phyloP scores from a whole-genome alignment of 2,113 vertebrate species.

The Oryzias javanicus region DNA sequence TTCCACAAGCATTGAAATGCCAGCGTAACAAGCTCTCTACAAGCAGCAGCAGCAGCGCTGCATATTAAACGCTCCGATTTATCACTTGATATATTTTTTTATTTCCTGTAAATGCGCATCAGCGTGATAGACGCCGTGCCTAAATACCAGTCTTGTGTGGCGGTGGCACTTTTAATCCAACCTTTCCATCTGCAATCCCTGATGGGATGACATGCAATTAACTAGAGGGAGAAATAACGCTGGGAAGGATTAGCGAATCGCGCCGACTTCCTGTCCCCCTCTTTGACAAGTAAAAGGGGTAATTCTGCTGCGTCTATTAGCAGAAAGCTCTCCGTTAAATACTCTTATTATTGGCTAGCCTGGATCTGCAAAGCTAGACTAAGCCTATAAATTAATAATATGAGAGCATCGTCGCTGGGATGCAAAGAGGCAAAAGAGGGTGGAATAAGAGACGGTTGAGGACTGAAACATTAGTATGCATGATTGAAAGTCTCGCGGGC shows the following conservation, averaged over 20 bases:
- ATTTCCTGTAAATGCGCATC: not conserved
- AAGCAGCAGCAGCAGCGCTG: conserved; percentile 3
- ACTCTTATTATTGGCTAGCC: conserved; percentile 53
- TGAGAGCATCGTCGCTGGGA: conserved; percentile 31
- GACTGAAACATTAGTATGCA: conserved; percentile 17
- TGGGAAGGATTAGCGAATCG: conserved; percentile 52
- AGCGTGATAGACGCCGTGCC: conserved; percentile 4
- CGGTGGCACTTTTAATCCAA: conserved; percentile 60
- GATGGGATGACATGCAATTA: conserved; percentile 63
- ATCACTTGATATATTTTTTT: not conserved
- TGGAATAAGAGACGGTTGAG: conserved; percentile 12
- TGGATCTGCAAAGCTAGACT: conserved; percentile 37
- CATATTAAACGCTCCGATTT: not conserved
- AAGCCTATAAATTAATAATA: conserved; percentile 61
- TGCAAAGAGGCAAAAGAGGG: conserved; percentile 11
- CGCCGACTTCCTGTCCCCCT: conserved; percentile 48
- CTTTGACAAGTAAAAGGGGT: conserved; percentile 13
- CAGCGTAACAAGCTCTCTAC: not conserved
- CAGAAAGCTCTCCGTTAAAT: conserved; percentile 46
- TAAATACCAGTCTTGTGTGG: conserved; percentile 30
- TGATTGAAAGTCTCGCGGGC: conserved; percentile 30
- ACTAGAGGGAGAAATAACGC: conserved; percentile 44
- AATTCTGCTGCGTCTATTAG: conserved; percentile 24
- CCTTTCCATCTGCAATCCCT: conserved; percentile 56
- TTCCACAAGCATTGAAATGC: conserved; percentile 8